A percentile compares a stretch with the other conserved stretches of the same genome.
These are phyloP conservation scores for Zaprionus ornatus DNA, from an alignment of 1,140 invertebrate genomes.

Conservation along the genomic window DNA sequence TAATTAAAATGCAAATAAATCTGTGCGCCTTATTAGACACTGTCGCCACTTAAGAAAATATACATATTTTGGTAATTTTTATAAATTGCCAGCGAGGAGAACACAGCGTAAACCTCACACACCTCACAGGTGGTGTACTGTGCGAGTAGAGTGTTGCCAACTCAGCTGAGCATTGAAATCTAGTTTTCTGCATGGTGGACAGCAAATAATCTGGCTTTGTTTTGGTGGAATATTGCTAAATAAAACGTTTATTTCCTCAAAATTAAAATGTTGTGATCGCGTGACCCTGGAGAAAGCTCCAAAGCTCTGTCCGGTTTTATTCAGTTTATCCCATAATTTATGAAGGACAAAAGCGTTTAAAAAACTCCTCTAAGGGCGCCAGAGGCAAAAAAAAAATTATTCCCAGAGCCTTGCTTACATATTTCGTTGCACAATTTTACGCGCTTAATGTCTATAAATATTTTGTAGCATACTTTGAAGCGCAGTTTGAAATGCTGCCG, in stretches of 20 bases:
- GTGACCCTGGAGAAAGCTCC: too few species aligned
- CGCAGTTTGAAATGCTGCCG: not conserved
- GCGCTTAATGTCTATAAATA: not conserved
- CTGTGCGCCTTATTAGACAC: constrained; percentile 51
- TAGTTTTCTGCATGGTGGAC: too few species aligned
- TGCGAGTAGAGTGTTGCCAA: not conserved
- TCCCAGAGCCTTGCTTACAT: not conserved
- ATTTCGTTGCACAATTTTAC: not conserved
- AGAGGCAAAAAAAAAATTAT: not conserved
- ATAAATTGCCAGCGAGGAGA: constrained; percentile 43
- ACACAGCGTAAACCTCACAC: not conserved
- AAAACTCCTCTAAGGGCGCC: too few species aligned
- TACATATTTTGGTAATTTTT: constrained; percentile 53
- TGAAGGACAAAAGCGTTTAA: too few species aligned
- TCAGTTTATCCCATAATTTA: too few species aligned
- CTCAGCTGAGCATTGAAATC: too few species aligned
- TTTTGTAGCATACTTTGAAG: constrained; percentile 10
- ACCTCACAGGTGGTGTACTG: not conserved
- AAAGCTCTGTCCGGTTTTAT: too few species aligned
- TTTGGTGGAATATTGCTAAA: too few species aligned
- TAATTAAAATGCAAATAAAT: constrained; percentile 80
- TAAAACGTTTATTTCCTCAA: too few species aligned
- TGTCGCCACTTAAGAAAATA: constrained; percentile 20
- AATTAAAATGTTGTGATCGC: too few species aligned
- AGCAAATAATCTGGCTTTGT: too few species aligned